phyloP scores from a whole-genome alignment of 2,888 invertebrate species.

The Yponomeuta plumbellus region DNA sequence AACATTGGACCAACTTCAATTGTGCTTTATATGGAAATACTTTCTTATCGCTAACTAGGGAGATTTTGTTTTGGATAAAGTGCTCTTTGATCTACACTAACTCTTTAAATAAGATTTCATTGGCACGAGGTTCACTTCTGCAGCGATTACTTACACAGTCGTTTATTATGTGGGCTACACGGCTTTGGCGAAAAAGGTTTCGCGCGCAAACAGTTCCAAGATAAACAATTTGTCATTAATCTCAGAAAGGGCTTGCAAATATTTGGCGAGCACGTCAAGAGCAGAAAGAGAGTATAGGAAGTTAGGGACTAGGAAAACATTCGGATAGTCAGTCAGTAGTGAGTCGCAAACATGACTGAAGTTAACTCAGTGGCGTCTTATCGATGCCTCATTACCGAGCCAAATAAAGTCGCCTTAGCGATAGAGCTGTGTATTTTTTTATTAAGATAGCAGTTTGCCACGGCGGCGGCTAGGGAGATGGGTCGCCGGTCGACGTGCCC shows the following conservation, averaged over 20 bases:
- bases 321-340: conserved; percentile 24
- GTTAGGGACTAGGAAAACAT: conserved; percentile 40
- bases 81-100: not conserved
- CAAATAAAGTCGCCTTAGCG: not conserved
- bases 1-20: not conserved
- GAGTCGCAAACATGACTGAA: not conserved
- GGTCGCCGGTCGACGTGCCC: conserved; percentile 23
- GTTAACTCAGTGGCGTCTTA: not conserved
- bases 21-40: not conserved
- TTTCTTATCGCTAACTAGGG: not conserved
- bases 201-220: conserved; percentile 22
- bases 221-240: conserved; percentile 45
- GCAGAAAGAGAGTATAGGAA: conserved; percentile 40
- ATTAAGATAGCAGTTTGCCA: conserved; percentile 6
- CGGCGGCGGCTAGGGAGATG: conserved; percentile 17
- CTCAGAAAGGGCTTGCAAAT: conserved; percentile 37
- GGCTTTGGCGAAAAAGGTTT: conserved; percentile 16
- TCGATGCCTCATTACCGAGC: not conserved
- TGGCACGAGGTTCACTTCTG: not conserved
- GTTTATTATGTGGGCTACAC: conserved; percentile 8
- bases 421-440: not conserved
- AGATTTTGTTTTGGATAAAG: not conserved
- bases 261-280: conserved; percentile 37
- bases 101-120: conserved; percentile 13
- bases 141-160: conserved; percentile 13